phyloP scores from a whole-genome alignment of 1,140 invertebrate species.

The Zophobas atratus region DNA sequence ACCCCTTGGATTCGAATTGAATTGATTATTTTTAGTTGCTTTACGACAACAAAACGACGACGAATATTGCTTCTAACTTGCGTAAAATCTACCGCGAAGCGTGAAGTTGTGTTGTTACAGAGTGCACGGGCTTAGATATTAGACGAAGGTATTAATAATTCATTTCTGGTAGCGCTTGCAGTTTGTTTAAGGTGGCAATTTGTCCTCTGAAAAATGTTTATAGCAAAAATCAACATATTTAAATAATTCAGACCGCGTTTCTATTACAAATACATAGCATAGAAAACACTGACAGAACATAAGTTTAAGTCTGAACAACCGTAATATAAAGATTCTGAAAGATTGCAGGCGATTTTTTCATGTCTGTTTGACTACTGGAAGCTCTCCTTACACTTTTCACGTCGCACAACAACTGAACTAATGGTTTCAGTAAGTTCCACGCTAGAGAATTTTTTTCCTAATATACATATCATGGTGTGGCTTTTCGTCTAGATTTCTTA shows the following conservation, averaged over 20 bases:
- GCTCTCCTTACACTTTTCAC: conserved; percentile 33
- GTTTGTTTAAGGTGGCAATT: conserved; percentile 42
- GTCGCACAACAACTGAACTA: not conserved
- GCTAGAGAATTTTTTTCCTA: no score
- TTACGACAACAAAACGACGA: conserved; percentile 10
- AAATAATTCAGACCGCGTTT: conserved; percentile 56
- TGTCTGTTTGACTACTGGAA: conserved; percentile 52
- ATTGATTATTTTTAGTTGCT: conserved; percentile 43
- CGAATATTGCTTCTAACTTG: not conserved
- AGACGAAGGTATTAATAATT: conserved; percentile 29
- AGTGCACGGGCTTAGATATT: not conserved
- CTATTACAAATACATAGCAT: conserved; percentile 50
- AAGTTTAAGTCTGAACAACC: conserved; percentile 58
- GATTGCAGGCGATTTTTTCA: conserved; percentile 60
- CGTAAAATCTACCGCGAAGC: not conserved
- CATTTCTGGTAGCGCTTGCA: conserved; percentile 2
- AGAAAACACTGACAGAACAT: conserved; percentile 59
- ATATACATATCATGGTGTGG: no score
- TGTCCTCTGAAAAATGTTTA: conserved; percentile 43
- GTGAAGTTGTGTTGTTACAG: not conserved
- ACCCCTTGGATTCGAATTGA: conserved; percentile 32
- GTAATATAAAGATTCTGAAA: conserved; percentile 64
- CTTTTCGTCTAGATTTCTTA: no score
- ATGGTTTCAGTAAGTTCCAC: not conserved
- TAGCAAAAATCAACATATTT: conserved; percentile 57